Base-by-base conservation (phyloP, 1,140 invertebrate species). In the Aphaenogaster ashmeadi region DNA sequence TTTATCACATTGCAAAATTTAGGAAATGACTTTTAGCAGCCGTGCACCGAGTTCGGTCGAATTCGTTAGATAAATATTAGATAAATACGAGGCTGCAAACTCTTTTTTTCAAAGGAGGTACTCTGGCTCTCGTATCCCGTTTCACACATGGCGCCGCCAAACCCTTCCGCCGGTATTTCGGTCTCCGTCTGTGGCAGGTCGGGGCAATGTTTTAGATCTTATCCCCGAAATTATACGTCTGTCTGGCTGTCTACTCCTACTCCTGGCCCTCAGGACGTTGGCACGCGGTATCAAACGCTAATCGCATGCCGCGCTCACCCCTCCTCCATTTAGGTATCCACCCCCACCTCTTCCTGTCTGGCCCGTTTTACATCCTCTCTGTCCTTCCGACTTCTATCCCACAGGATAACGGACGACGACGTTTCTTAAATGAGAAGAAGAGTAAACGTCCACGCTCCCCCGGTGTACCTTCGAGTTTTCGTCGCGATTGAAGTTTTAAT, bases 211-310 rank as follows among this genome's bases (percentile, higher is more conserved):
- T 92, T 93, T 92, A 94, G 94, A 94, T 94, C 94, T 94, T 94
- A 94, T 94, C 94, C 93, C 78, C 90, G 88, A 94, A 94, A 94
- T 94, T 94, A 94, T 94, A 94, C 79, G 94, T 94, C 94, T 94
- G 93, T 93, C 92, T 93, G 90, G 89, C 89, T 89, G 92, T 93
- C 93, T 91, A 90, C 91, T 93, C 90, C 93, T 91, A 90, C 90
- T 93, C 92, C 89, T 85, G 88, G 85, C 88, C 87, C 92, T 93
- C 90, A 93, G 91, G 91, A 93, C 93, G 91, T 93, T 92, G 89
- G 91, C 93, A 91, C 92, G 89, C 89, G 90, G 87, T 89, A 90
- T 90, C 89, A 91, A 91, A 92, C 90, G 91, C 89, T 92, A 92
- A 92, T 91, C 90, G 90, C 91, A 92, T 92, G 87, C 91, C 89